Conservation (phyloP, 2,888 invertebrate genomes). For the Anthrax anthrax region DNA sequence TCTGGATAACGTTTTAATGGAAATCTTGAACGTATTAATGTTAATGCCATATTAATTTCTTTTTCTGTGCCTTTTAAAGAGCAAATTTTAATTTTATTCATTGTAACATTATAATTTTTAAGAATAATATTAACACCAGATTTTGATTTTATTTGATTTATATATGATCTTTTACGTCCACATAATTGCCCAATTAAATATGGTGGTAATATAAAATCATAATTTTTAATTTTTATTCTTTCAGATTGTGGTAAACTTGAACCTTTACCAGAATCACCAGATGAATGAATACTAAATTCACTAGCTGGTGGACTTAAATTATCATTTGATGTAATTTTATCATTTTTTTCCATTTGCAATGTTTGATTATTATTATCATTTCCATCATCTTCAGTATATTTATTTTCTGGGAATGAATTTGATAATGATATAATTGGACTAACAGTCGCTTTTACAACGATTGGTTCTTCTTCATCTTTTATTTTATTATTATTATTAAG, state of each 20-base stretch:
- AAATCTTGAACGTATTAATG: conserved; percentile 72
- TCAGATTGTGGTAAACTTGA: conserved; percentile 31
- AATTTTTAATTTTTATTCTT: conserved; percentile 25
- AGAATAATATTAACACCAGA: conserved; percentile 67
- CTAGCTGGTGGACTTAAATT: conserved; percentile 14
- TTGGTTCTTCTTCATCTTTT: conserved; percentile 22
- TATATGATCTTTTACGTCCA: conserved; percentile 66
- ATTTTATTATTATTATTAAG: conserved; percentile 1
- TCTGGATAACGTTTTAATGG: conserved; percentile 67
- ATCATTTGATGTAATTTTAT: conserved; percentile 15
- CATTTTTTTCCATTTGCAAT: neutral
- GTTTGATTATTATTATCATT: neutral
- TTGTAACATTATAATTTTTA: conserved; percentile 49
- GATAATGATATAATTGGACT: conserved; percentile 33
- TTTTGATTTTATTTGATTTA: conserved; percentile 64
- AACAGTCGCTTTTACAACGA: conserved; percentile 29
- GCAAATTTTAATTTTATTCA: conserved; percentile 65
- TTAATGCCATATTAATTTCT: conserved; percentile 69
- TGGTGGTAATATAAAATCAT: conserved; percentile 58
- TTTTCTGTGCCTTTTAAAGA: conserved; percentile 63
- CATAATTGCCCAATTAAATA: conserved; percentile 73
- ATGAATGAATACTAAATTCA: conserved; percentile 28
- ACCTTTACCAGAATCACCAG: conserved; percentile 33
- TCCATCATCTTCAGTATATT: conserved; percentile 24
- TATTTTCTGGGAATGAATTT: conserved; percentile 30